These are phyloP conservation scores for Upupa epops DNA, from an alignment of 2,113 vertebrate genomes.

Conservation along the genomic window DNA sequence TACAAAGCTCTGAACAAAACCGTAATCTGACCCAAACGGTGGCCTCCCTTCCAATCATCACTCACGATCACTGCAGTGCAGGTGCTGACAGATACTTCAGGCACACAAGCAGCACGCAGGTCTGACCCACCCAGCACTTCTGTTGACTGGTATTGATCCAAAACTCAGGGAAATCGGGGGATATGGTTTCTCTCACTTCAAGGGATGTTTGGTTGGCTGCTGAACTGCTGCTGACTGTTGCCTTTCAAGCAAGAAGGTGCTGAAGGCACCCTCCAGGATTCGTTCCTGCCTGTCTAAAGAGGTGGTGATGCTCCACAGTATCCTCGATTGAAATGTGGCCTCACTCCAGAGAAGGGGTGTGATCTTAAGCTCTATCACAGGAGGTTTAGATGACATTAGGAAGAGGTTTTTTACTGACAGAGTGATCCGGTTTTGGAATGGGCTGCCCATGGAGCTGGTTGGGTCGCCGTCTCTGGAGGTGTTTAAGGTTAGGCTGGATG, in stretches of 20 bases:
- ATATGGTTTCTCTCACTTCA: background rate
- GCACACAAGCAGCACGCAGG: background rate
- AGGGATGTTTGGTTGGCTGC: background rate
- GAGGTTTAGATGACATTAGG: no score
- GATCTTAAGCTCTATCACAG: no score
- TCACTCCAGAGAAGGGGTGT: background rate
- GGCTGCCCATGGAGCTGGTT: no score
- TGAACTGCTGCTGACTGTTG: background rate
- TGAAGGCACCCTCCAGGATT: background rate
- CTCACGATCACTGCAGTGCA: background rate
- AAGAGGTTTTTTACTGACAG: no score
- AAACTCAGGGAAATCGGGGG: background rate
- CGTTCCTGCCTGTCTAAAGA: background rate
- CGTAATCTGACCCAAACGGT: background rate
- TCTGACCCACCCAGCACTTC: background rate
- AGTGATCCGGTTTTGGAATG: no score
- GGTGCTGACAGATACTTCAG: background rate
- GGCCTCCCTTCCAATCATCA: background rate
- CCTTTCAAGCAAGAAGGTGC: background rate
- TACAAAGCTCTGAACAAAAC: background rate
- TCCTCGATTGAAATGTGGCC: background rate
- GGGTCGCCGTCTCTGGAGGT: no score
- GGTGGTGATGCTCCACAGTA: background rate
- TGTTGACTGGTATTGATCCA: background rate
- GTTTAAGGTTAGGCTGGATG: no score